Evolutionary conservation across 2,888 invertebrate genomes (phyloP).

Genomic region (Netelia virgata): DNA sequence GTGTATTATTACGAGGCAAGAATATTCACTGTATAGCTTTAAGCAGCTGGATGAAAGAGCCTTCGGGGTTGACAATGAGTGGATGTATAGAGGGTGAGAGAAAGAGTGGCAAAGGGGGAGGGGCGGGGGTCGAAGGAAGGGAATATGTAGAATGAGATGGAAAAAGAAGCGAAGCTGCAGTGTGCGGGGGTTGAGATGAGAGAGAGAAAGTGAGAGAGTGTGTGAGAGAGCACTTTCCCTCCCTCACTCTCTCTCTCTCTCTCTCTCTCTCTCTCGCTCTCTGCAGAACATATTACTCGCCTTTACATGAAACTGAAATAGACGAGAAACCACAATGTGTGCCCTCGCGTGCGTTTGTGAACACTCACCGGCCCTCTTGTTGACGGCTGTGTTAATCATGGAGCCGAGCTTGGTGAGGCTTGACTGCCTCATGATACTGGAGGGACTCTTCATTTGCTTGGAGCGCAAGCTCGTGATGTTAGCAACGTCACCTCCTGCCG

Average conservation of each 20-base stretch:
- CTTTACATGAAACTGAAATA: background rate
- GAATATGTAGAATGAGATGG: background rate
- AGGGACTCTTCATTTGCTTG: constrained; percentile 85
- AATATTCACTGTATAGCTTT: constrained; percentile 30
- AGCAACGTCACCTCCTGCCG: constrained; percentile 65
- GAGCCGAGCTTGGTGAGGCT: constrained; percentile 88
- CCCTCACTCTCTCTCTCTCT: too few relatives aligned
- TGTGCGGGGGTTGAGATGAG: constrained; percentile 46
- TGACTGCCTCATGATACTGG: constrained; percentile 87
- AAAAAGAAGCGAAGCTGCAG: constrained; percentile 23
- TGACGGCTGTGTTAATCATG: constrained; percentile 88
- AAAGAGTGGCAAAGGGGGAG: background rate
- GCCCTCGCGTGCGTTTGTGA: constrained; percentile 78
- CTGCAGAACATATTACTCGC: background rate
- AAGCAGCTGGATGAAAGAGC: constrained; percentile 55
- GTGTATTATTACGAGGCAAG: constrained; percentile 53
- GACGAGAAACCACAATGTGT: constrained; percentile 5
- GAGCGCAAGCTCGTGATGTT: constrained; percentile 74
- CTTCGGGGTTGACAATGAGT: constrained; percentile 59
- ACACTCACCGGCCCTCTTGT: constrained; percentile 85
- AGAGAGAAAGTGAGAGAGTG: background rate
- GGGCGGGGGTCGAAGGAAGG: background rate
- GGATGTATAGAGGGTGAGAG: constrained; percentile 16
- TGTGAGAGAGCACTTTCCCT: too few relatives aligned
- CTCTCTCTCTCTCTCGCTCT: background rate